Conservation (phyloP, 2,888 invertebrate genomes). For the Xanthia togata region DNA sequence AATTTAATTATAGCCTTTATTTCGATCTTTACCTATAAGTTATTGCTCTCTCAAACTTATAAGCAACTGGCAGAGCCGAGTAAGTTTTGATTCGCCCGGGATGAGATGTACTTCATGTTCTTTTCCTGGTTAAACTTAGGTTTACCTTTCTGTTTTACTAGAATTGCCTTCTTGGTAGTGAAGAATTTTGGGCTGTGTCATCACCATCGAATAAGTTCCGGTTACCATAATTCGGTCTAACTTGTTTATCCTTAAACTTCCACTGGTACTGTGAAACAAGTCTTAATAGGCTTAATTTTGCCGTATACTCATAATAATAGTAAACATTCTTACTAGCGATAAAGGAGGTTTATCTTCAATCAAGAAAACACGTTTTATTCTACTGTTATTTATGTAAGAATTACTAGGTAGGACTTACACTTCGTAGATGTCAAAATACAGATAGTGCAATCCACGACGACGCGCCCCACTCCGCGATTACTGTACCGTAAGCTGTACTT, state of each 20-base stretch:
- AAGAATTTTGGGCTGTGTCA: neutral
- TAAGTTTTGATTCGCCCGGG: slow-evolving; percentile 20
- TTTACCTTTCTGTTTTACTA: slow-evolving; percentile 11
- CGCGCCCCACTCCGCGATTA: too few species aligned
- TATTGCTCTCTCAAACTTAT: slow-evolving; percentile 24
- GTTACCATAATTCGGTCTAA: neutral
- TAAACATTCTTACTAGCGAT: neutral
- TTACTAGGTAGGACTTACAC: neutral
- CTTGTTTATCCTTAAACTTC: neutral
- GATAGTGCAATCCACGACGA: too few species aligned
- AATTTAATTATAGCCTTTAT: slow-evolving; percentile 10
- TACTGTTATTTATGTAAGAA: slow-evolving; percentile 1
- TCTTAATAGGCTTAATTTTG: neutral
- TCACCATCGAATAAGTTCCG: neutral
- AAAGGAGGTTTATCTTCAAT: neutral
- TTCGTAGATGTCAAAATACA: too few species aligned
- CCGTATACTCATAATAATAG: neutral
- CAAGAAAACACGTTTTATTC: slow-evolving; percentile 1
- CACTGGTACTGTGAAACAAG: neutral
- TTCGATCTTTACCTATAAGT: slow-evolving; percentile 9
- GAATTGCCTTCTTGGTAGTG: neutral
- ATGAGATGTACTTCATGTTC: slow-evolving; percentile 18
- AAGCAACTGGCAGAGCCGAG: neutral
- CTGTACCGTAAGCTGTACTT: too few species aligned
- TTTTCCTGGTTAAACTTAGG: slow-evolving; percentile 8